These are phyloP conservation scores for Melanostoma mellinum DNA, from an alignment of 2,888 invertebrate species.

Conservation along the genomic window DNA sequence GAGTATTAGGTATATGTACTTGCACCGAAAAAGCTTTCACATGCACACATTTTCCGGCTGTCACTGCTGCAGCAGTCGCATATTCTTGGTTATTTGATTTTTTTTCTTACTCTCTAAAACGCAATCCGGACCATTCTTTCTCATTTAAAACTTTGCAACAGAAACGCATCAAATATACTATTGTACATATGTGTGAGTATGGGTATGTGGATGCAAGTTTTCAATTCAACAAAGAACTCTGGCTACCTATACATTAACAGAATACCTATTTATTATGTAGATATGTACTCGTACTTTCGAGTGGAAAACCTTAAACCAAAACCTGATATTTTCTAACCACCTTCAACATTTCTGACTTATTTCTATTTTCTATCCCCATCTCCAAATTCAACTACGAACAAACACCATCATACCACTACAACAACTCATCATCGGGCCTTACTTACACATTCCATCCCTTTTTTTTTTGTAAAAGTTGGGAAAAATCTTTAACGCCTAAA, in stretches of 20 bases:
- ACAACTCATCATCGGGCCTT: slow-evolving; percentile 57
- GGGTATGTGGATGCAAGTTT: slow-evolving; percentile 23
- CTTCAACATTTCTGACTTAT: slow-evolving; percentile 57
- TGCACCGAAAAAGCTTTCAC: too few relatives aligned
- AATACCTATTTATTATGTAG: slow-evolving; percentile 53
- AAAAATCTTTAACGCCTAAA: slow-evolving; percentile 73
- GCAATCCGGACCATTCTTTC: slow-evolving; percentile 26
- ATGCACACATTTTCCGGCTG: slow-evolving; percentile 1
- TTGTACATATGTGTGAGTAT: slow-evolving; percentile 1
- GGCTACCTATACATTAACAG: slow-evolving; percentile 21
- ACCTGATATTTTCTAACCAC: slow-evolving; percentile 71
- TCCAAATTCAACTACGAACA: slow-evolving; percentile 2
- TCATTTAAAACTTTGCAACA: slow-evolving; percentile 26
- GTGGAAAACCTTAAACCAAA: slow-evolving; percentile 68
- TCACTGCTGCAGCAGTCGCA: slow-evolving; percentile 37
- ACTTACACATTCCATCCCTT: slow-evolving; percentile 65
- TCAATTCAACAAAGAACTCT: slow-evolving; percentile 4
- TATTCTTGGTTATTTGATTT: slow-evolving; percentile 38
- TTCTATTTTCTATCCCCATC: slow-evolving; percentile 19
- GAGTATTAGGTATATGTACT: too few relatives aligned
- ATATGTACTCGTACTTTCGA: slow-evolving; percentile 35
- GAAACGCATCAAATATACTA: slow-evolving; percentile 54
- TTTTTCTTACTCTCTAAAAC: slow-evolving; percentile 37
- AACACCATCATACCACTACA: slow-evolving; percentile 28
- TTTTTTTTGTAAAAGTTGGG: slow-evolving; percentile 4